Percentiles rank a stretch among this genome's conserved stretches.
Evolutionary conservation across 2,113 vertebrate species (phyloP).

Genomic region (Stigmatopora argus): DNA sequence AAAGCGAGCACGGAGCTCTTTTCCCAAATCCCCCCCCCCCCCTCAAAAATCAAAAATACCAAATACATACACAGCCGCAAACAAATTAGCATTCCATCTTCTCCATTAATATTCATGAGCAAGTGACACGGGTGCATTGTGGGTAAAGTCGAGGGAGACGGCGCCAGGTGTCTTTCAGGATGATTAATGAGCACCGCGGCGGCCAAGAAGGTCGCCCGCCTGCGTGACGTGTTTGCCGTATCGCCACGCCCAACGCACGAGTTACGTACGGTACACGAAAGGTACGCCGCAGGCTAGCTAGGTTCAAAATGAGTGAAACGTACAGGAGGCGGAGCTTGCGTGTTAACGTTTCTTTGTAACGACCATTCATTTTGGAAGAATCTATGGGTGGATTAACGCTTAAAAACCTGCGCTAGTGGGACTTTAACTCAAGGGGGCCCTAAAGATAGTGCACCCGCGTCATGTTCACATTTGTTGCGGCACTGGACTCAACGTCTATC

Average conservation of each 20-base stretch:
- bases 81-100: not conserved
- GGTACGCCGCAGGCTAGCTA: too few species aligned
- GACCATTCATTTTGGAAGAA: too few species aligned
- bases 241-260: not conserved
- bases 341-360: too few species aligned
- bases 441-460: too few species aligned
- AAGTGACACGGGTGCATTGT: slow-evolving; percentile 57
- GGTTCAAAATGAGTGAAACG: too few species aligned
- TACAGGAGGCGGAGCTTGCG: too few species aligned
- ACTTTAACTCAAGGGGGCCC: too few species aligned
- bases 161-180: slow-evolving; percentile 17
- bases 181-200: slow-evolving; percentile 39
- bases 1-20: not conserved
- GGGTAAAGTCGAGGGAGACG: slow-evolving; percentile 16
- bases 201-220: slow-evolving; percentile 15
- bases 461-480: too few species aligned
- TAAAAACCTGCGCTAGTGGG: too few species aligned
- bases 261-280: not conserved
- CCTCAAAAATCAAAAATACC: not conserved
- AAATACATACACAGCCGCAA: not conserved
- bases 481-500: too few species aligned
- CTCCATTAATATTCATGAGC: slow-evolving; percentile 85
- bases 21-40: not conserved
- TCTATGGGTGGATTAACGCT: too few species aligned
- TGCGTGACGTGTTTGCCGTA: slow-evolving; percentile 19